Evolutionary conservation across 2,797 vertebrate species (phyloP), one percentile per base, ranked within the genome.

Genomic region (Mormyrops boulengeri): DNA sequence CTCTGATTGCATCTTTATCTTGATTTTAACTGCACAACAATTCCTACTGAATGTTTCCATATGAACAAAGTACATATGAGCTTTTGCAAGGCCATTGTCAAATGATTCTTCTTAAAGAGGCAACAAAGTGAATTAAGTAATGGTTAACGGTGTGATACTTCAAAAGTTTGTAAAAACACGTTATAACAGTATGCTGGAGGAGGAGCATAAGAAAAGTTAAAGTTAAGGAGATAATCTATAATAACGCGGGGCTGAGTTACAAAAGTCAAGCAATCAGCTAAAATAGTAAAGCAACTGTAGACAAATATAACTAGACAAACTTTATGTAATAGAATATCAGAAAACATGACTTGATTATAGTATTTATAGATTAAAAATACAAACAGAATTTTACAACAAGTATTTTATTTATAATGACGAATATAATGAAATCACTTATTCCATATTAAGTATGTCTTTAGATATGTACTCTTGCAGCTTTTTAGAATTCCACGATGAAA

Each of bases 1-100:
- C 92, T 93, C 92, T 91, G 91, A 94, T 93, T 93, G 94, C 93
- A 92, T 91, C 89, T 92, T 92, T 87, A 89, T 90, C 90, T 91
- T 96, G 95, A 96, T 96, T 95, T 34, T 87, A 60, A 44, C 52
- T 30, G 30, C 86, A 60, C 30, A 44, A 14, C 34, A 87, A 60
- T 41, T 34, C 30, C 52, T 87, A 60, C 47, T 50, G 86, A 87
- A 53, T 60, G 52, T 41, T 60, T 57, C 52, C 86, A 87, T 60
- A 12, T 57, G 86, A 55, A 7, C 11, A 19, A 9, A 17, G 57
- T 9, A 44, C 38, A 38, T 41, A 41, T 44, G 62, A 60, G 55
- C 53, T 62, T 41, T 87, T 53, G 62, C 14, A 19, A 12, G 53
- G 17, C 34, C 41, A 17, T 57, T 87, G 52, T 30, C 2, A 55